Conservation (phyloP, 2,797 vertebrate genomes). For the Periophthalmus magnuspinnatus region DNA sequence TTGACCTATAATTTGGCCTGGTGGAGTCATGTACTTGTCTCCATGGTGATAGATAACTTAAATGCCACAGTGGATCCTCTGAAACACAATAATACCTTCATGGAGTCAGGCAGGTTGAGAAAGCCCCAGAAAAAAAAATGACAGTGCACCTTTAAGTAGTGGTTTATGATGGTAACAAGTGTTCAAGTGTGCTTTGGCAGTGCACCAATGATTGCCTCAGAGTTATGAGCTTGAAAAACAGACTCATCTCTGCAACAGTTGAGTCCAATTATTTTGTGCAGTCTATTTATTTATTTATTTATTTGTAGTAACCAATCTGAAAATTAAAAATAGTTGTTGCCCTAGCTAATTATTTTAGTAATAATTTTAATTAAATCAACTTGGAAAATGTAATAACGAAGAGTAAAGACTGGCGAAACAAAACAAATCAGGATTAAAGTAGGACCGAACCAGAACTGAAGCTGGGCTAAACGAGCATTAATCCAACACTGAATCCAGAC, state of each 20-base stretch:
- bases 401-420: too few relatives aligned
- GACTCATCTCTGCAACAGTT: not conserved
- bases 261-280: not conserved
- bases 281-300: not conserved
- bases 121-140: too few relatives aligned
- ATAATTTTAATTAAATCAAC: too few relatives aligned
- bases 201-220: slow-evolving; percentile 56
- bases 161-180: not conserved
- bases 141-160: not conserved
- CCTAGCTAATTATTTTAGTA: too few relatives aligned
- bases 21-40: too few relatives aligned
- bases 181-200: slow-evolving; percentile 18
- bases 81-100: too few relatives aligned
- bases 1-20: too few relatives aligned
- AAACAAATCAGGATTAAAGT: too few relatives aligned
- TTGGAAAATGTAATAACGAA: too few relatives aligned
- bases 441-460: not conserved
- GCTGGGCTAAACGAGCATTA: not conserved
- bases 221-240: not conserved
- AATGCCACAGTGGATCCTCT: too few relatives aligned
- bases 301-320: not conserved
- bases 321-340: not conserved
- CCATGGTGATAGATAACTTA: too few relatives aligned
- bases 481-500: not conserved
- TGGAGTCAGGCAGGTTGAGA: too few relatives aligned